phyloP scores from a whole-genome alignment of 2,888 invertebrate genomes.

The Aspidiotus rigidus region DNA sequence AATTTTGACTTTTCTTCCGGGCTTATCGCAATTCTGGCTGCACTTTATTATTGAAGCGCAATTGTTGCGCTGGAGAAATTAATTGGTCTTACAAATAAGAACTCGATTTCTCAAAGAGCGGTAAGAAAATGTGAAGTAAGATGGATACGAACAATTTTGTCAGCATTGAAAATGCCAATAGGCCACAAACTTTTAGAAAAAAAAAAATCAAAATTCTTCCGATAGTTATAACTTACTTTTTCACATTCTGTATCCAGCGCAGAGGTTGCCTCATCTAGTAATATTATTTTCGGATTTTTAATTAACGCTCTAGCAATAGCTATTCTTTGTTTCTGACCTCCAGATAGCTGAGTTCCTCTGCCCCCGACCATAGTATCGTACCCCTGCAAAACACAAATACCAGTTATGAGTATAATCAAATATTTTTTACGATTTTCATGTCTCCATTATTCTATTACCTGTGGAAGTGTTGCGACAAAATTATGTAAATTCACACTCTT shows the following conservation, averaged over 20 bases:
- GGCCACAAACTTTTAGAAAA: no score
- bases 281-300: slow-evolving; percentile 77
- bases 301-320: slow-evolving; percentile 90
- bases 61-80: no score
- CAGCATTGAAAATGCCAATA: no score
- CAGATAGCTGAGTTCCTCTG: slow-evolving; percentile 78
- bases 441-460: slow-evolving; percentile 37
- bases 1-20: no score
- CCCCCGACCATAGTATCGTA: slow-evolving; percentile 84
- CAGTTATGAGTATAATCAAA: background rate
- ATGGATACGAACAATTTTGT: background rate
- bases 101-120: no score
- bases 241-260: slow-evolving; percentile 90
- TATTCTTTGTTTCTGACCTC: slow-evolving; percentile 89
- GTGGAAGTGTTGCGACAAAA: slow-evolving; percentile 61
- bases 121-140: background rate
- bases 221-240: slow-evolving; percentile 45
- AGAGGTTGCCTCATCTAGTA: slow-evolving; percentile 92
- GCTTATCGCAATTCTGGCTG: no score
- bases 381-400: slow-evolving; percentile 44
- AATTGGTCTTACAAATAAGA: no score
- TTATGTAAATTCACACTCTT: slow-evolving; percentile 80
- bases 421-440: background rate
- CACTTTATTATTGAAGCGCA: no score
- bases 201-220: no score